Evolutionary conservation across 2,797 vertebrate species (phyloP).

Genomic region (Momotus momota): DNA sequence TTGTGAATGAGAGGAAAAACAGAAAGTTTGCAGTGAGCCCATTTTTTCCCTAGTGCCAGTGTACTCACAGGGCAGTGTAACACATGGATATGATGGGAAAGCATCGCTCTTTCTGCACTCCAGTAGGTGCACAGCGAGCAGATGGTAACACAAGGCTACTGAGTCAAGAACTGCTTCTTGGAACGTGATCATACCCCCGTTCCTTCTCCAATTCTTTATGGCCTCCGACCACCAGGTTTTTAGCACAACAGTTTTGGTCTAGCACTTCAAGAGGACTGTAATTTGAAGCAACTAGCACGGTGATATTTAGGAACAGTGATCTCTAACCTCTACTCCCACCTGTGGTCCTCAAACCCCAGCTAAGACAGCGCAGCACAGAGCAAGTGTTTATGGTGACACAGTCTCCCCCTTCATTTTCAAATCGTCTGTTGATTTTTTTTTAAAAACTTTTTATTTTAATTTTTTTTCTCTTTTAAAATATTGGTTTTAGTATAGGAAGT

Average conservation of each 20-base stretch:
- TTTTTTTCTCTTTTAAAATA: background rate
- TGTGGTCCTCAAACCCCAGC: background rate
- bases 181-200: background rate
- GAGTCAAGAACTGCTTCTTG: background rate
- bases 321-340: background rate
- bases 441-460: too few relatives aligned
- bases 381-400: background rate
- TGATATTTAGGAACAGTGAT: background rate
- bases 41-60: background rate
- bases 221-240: background rate
- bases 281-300: background rate
- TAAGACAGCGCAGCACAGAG: background rate
- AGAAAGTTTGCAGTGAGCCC: background rate
- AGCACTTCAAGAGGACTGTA: background rate
- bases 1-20: background rate
- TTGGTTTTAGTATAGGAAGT: background rate
- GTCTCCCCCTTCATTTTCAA: background rate
- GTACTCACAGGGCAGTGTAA: background rate
- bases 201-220: background rate
- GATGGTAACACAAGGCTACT: background rate
- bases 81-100: background rate
- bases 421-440: background rate
- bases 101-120: background rate
- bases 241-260: background rate
- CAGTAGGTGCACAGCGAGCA: accelerated